A percentile compares a stretch with the other conserved stretches of the same genome.
Conservation (phyloP, 2,888 invertebrate genomes). For the Ophion slaviceki region DNA sequence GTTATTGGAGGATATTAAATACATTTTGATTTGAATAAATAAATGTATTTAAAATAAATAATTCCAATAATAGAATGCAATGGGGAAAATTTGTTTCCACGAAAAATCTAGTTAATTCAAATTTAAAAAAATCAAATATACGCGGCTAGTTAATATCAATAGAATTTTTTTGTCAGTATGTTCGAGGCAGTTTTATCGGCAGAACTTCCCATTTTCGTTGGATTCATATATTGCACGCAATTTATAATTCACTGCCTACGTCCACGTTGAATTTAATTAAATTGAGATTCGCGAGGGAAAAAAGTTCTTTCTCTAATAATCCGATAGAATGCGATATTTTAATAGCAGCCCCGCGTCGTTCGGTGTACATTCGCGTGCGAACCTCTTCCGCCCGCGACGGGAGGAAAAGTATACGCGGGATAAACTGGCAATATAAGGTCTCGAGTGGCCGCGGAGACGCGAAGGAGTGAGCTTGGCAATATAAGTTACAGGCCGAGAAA, state of each 20-base stretch:
- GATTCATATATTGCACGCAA: not conserved
- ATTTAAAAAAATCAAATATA: no score
- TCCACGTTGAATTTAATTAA: conserved; percentile 13
- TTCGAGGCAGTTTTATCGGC: no score
- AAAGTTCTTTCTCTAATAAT: conserved; percentile 43
- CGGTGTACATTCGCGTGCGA: conserved; percentile 18
- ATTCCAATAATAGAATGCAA: no score
- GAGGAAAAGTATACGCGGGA: conserved; percentile 30
- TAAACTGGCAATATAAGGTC: conserved; percentile 61
- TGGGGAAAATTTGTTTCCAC: no score
- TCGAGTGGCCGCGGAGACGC: conserved; percentile 34
- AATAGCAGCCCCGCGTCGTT: conserved; percentile 12
- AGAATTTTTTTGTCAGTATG: no score
- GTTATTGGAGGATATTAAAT: no score
- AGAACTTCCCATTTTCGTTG: not conserved
- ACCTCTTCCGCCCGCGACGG: not conserved
- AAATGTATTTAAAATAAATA: no score
- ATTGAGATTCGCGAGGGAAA: not conserved
- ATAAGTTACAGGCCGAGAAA: conserved; percentile 42
- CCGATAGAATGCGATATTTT: conserved; percentile 51
- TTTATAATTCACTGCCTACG: not conserved
- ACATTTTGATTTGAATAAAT: no score
- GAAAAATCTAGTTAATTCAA: no score
- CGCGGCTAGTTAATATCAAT: no score
- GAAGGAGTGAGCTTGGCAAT: conserved; percentile 34